phyloP scores from a whole-genome alignment of 2,797 vertebrate species.

The Paramormyrops hopkinsi region DNA sequence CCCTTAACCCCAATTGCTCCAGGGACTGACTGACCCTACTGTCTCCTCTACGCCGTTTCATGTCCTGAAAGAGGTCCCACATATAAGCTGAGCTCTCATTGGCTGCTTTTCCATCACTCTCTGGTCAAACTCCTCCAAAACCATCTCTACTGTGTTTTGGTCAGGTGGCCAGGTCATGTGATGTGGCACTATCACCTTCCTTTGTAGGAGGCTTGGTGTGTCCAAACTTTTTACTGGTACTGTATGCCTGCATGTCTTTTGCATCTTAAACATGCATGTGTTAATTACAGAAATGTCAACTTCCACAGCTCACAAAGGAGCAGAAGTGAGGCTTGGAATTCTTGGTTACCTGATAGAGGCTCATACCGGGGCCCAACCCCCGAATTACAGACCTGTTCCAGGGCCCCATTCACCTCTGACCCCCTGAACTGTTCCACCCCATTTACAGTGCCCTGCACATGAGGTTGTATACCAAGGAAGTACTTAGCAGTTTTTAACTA shows the following conservation, averaged over 20 bases:
- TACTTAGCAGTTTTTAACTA: background rate
- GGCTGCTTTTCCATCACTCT: background rate
- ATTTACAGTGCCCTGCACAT: background rate
- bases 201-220: background rate
- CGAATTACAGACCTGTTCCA: background rate
- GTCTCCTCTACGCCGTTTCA: background rate
- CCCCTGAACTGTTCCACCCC: background rate
- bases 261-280: background rate
- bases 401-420: background rate
- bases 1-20: background rate
- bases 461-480: background rate
- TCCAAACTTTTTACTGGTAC: background rate
- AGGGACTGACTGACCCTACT: background rate
- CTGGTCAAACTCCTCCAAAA: background rate
- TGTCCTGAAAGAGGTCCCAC: background rate
- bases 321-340: background rate
- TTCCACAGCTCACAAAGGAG: background rate
- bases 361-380: background rate
- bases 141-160: background rate
- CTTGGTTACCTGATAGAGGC: background rate
- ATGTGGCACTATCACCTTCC: background rate
- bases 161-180: background rate
- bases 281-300: background rate
- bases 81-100: background rate
- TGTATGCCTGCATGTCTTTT: constrained; percentile 1